Base-by-base conservation (phyloP, 2,797 vertebrate species). In the Malacoctenus gilli region DNA sequence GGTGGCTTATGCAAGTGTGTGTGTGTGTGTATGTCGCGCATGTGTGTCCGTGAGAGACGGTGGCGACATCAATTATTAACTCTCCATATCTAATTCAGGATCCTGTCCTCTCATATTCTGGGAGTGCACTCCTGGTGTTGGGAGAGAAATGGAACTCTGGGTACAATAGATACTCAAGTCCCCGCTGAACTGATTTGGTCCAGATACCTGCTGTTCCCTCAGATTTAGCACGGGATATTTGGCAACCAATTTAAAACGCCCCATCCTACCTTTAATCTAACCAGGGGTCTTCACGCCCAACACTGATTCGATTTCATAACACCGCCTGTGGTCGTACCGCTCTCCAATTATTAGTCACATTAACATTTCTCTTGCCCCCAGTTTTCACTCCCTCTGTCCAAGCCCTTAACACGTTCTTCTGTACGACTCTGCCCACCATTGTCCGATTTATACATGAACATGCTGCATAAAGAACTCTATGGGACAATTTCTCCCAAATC, bases 1-100 rank as follows among this genome's bases (percentile, higher is more conserved):
- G 44, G 48, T 48, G 30, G 13, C 1, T 1, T 12, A 41, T 53
- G 44, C 8, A 11, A 43, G 42, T 53, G 34, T 47, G 53, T 28
- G 31, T 37, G 39, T 22, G 32, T 22, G 34, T 39, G 23, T 43
- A 60, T 55, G 18, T 43, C 20, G 23, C 4, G 36, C 11, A 14
- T 38, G 52, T 56, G 69, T 67, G 69, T 59, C 64, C 69, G 28
- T 44, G 54, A 66, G 75, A 3, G 32, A 73, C 54, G 60, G 51
- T 60, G 51, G 61, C 1, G 0, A 42, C 52, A 83, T 87, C 18
- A 77, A 87, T 85, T 80, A 85, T 87, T 85, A 54, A 84, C 80
- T 76, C 44, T 69, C 72, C 52, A 84, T 81, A 46, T 84, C 77
- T 85, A 84, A 86, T 83, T 85, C 70, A 82, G 53, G 62, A 82